Evolutionary conservation across 2,797 vertebrate species (phyloP).

Genomic region (Decapterus maruadsi): DNA sequence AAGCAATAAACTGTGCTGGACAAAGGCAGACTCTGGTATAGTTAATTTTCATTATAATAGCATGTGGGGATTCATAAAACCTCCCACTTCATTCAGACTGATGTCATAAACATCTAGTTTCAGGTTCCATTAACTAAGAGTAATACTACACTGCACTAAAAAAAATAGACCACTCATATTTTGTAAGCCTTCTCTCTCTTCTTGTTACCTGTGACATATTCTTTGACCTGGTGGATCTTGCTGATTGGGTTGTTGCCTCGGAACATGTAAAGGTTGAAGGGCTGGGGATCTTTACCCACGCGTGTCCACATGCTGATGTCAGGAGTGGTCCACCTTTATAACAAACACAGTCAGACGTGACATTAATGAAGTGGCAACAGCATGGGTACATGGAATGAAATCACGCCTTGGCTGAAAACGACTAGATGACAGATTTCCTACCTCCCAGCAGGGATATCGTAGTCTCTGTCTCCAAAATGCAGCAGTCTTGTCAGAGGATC

Average conservation of each 20-base stretch:
- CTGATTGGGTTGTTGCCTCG: slow-evolving; percentile 97
- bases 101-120: background rate
- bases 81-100: background rate
- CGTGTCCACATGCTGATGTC: slow-evolving; percentile 98
- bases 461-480: slow-evolving; percentile 98
- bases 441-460: slow-evolving; percentile 95
- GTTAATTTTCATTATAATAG: background rate
- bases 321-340: slow-evolving; percentile 94
- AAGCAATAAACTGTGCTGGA: background rate
- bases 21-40: background rate
- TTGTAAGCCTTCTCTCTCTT: background rate
- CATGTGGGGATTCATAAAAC: background rate
- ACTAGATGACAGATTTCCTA: slow-evolving; percentile 23
- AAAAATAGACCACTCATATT: background rate
- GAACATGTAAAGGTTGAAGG: slow-evolving; percentile 99
- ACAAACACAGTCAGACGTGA: slow-evolving; percentile 36
- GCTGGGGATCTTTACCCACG: slow-evolving; percentile 94
- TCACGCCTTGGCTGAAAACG: background rate
- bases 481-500: slow-evolving; percentile 96
- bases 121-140: background rate
- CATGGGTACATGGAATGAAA: background rate
- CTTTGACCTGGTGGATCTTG: slow-evolving; percentile 97
- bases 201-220: slow-evolving; percentile 97
- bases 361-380: background rate
- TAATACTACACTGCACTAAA: background rate